Conservation (phyloP, 2,888 invertebrate species). For the Buathra laborator region DNA sequence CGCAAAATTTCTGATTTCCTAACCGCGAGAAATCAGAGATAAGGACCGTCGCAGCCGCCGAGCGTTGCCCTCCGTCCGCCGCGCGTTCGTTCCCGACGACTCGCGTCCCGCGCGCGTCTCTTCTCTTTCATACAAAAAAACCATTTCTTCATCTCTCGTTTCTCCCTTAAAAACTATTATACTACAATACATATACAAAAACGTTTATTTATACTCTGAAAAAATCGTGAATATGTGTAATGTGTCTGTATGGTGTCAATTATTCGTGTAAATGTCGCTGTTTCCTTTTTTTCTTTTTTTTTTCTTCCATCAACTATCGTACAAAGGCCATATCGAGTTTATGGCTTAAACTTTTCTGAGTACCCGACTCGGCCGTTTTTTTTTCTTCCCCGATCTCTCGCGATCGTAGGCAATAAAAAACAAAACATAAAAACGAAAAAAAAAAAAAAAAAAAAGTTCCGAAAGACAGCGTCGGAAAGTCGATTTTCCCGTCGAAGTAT, state of each 20-base stretch:
- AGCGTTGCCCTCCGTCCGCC: constrained; percentile 71
- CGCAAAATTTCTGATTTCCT: constrained; percentile 23
- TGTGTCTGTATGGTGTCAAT: constrained; percentile 24
- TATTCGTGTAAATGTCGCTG: constrained; percentile 17
- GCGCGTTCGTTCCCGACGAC: constrained; percentile 53
- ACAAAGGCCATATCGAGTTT: constrained; percentile 49
- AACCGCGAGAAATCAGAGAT: constrained; percentile 12
- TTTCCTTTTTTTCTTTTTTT: not conserved
- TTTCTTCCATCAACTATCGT: constrained; percentile 47
- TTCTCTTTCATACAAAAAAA: constrained; percentile 76
- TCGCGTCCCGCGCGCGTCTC: constrained; percentile 55
- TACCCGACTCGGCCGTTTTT: constrained; percentile 51
- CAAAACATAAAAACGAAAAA: constrained; percentile 30
- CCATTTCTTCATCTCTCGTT: constrained; percentile 68
- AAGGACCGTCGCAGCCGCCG: not conserved
- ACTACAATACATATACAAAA: constrained; percentile 84
- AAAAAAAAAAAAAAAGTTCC: constrained; percentile 19
- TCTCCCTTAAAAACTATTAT: constrained; percentile 76
- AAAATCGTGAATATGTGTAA: constrained; percentile 60
- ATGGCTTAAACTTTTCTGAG: constrained; percentile 52
- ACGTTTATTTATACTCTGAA: constrained; percentile 76
- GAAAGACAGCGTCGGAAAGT: constrained; percentile 5
- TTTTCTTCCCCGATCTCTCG: constrained; percentile 13
- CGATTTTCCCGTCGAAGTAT: too few species aligned
- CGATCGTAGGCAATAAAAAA: constrained; percentile 27